Base-by-base conservation (phyloP, 1,140 invertebrate genomes). In the Leptoteleia sp. region DNA sequence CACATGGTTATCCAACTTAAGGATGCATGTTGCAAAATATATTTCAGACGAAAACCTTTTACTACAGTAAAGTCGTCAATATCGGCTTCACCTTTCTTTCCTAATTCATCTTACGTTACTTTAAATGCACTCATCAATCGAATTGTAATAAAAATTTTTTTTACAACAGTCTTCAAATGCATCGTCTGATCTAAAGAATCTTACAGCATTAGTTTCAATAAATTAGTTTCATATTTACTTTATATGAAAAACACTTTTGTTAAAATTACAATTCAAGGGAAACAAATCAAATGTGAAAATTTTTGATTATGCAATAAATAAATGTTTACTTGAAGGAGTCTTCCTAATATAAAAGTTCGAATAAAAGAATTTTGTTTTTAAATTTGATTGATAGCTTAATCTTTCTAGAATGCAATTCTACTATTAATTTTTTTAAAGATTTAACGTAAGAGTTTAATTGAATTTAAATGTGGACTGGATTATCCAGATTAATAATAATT, bases 91-190 rank as follows among this genome's bases (percentile, higher is more conserved):
- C 12, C 42, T 29, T 50, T 19, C n/a, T 35, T 48, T 70, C n/a
- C 54, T 59, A 52, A 42, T 47, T 59, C 33, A 43, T 13, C 19
- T 64, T 48, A 48, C 22, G 22, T 25, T 25, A 25, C 22, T 59
- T 61, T 67, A 67, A 75, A 59, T 54, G 43, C 42, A 7, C 48
- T 61, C 31, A 50, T 65, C 57, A 25, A 55, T 75, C 42, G 16
- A 65, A 75, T 52, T 57, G 4, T 25, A 64, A 57, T 52, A 54
- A 75, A 59, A 50, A 45, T 57, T 50, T 48, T 76, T 29, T 67
- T 75, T 67, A 59, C 61, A 76, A 55, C 72, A 76, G 64, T 76
- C 48, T 68, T 76, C 31, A 62, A 54, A 76, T 68, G 72, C 72
- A 64, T 76, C 72, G 62, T 76, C 47, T 54, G 47, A 76, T 76